Percentiles rank a stretch among this genome's conserved stretches.
Conservation (phyloP, 35 echinoderm and acorn worm genomes). For the Ophiothrix spiculata region DNA sequence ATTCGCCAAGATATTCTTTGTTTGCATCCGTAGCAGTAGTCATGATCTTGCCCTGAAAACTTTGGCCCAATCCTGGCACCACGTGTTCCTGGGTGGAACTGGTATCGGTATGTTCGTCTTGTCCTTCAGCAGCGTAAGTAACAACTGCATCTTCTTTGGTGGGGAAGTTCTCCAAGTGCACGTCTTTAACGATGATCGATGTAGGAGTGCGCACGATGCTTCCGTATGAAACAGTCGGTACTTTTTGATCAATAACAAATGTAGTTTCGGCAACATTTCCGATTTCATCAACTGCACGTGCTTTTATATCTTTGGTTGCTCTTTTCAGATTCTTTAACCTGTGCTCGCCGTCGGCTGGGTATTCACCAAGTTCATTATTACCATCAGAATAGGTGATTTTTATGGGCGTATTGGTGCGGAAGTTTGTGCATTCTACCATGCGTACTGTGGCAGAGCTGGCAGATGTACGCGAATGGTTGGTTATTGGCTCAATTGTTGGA, state of each 20-base stretch:
- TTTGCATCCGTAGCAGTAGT: background rate
- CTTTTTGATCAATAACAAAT: background rate
- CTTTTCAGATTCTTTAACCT: background rate
- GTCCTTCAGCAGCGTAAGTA: background rate
- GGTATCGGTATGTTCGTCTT: background rate
- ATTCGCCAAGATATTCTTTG: background rate
- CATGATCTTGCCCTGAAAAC: background rate
- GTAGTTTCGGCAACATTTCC: background rate
- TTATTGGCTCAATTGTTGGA: background rate
- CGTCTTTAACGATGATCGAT: background rate
- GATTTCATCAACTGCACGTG: background rate
- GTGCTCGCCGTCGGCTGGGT: background rate
- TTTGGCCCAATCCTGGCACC: background rate
- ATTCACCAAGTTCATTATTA: background rate
- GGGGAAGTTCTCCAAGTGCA: background rate
- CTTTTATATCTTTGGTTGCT: background rate
- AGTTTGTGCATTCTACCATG: background rate
- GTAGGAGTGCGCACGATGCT: background rate
- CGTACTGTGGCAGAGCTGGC: background rate
- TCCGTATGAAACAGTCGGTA: background rate
- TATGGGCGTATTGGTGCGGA: background rate
- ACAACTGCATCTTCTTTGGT: background rate
- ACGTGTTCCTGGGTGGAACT: background rate
- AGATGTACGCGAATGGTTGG: background rate
- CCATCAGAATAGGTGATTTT: background rate